These are phyloP conservation scores for Serrognathus titanus DNA, from an alignment of 2,888 invertebrate species.

Conservation along the genomic window DNA sequence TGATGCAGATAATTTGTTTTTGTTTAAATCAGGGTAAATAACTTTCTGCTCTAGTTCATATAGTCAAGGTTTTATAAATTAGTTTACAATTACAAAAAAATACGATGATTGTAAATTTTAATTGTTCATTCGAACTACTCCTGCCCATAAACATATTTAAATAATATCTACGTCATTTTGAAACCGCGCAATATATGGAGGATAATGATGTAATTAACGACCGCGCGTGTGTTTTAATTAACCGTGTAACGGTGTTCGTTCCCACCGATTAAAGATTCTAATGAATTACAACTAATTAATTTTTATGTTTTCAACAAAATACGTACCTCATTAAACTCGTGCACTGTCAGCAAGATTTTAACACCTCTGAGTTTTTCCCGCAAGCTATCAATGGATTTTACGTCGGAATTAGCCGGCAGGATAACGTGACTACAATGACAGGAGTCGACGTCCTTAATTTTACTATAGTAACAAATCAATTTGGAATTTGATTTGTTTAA, in stretches of 20 bases:
- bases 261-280: too few species aligned
- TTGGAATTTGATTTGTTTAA: conserved; percentile 38
- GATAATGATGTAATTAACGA: not conserved
- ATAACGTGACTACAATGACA: conserved; percentile 46
- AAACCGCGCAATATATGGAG: not conserved
- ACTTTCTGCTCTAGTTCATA: too few species aligned
- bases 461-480: conserved; percentile 44
- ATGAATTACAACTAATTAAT: too few species aligned
- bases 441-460: conserved; percentile 36
- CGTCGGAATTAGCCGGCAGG: conserved; percentile 38
- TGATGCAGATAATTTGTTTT: too few species aligned
- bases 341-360: conserved; percentile 56
- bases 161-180: not conserved
- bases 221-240: not conserved
- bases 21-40: too few species aligned
- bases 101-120: too few species aligned
- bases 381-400: conserved; percentile 48
- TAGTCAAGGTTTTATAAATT: too few species aligned
- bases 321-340: conserved; percentile 58
- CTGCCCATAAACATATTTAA: not conserved
- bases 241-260: not conserved
- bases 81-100: too few species aligned
- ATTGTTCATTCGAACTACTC: too few species aligned
- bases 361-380: conserved; percentile 52
- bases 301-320: not conserved